These are phyloP conservation scores for Aldrovandia affinis DNA, from an alignment of 2,797 vertebrate genomes.

Conservation along the genomic window DNA sequence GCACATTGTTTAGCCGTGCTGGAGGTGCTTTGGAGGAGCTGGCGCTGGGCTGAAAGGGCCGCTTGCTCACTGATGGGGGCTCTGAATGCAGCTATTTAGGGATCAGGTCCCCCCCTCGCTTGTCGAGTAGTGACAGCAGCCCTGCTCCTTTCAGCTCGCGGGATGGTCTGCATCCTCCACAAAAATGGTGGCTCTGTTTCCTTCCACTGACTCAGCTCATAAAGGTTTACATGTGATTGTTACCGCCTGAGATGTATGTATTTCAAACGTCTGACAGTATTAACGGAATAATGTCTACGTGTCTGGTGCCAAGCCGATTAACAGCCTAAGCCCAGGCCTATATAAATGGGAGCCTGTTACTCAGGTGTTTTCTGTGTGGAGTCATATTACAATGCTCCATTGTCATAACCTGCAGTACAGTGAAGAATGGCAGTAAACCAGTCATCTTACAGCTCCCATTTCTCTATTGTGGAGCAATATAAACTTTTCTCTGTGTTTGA, in stretches of 20 bases:
- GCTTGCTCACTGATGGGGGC: conserved; percentile 37
- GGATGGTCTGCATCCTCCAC: neutral
- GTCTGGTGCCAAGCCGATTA: conserved; percentile 24
- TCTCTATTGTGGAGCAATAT: conserved; percentile 24
- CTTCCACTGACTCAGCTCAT: conserved; percentile 10
- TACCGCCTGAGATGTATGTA: neutral
- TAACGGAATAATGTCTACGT: neutral
- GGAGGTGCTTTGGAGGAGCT: neutral
- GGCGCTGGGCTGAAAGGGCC: conserved; percentile 42
- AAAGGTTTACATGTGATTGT: neutral
- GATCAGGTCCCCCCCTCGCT: conserved; percentile 38
- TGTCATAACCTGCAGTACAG: conserved; percentile 50
- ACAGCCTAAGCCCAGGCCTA: conserved; percentile 38
- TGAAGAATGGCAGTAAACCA: conserved; percentile 45
- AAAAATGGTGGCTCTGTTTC: conserved; percentile 13
- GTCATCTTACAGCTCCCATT: conserved; percentile 31
- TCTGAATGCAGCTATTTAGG: conserved; percentile 62
- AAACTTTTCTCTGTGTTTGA: neutral
- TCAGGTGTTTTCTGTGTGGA: conserved; percentile 38
- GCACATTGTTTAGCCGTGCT: conserved; percentile 54
- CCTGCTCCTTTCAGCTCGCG: conserved; percentile 16
- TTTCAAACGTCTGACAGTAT: neutral
- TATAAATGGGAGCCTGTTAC: conserved; percentile 46
- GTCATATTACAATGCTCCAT: conserved; percentile 53
- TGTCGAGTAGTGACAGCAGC: conserved; percentile 41